phyloP scores from a whole-genome alignment of 2,888 invertebrate genomes.

The Aromia moschata region DNA sequence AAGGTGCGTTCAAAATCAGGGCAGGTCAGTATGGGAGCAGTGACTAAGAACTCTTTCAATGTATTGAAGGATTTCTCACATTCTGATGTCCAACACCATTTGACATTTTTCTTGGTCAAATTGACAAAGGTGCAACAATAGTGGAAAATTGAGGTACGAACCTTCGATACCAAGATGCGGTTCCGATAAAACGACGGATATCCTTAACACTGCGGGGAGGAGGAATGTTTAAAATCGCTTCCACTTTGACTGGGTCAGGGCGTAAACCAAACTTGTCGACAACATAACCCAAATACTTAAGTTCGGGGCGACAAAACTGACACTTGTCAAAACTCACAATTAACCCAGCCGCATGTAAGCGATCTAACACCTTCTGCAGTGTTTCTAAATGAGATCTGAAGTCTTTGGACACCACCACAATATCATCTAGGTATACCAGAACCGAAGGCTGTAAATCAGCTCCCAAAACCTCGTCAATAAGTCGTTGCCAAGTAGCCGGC shows the following conservation, averaged over 20 bases:
- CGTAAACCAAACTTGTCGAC: constrained; percentile 27
- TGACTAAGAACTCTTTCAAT: constrained; percentile 30
- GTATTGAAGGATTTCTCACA: constrained; percentile 28
- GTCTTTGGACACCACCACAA: constrained; percentile 18
- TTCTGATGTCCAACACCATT: constrained; percentile 33
- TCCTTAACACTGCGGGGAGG: constrained; percentile 33
- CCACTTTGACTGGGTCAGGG: constrained; percentile 32
- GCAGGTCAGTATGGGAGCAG: constrained; percentile 36
- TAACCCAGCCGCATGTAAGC: no score
- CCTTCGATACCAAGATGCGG: constrained; percentile 40
- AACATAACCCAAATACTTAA: constrained; percentile 29
- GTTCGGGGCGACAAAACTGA: constrained; percentile 27
- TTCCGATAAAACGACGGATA: constrained; percentile 35
- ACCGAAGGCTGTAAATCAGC: constrained; percentile 26
- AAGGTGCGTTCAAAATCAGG: constrained; percentile 37
- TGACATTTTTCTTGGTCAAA: constrained; percentile 24
- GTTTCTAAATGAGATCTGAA: constrained; percentile 16
- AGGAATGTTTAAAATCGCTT: constrained; percentile 29
- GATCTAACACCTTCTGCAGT: constrained; percentile 18
- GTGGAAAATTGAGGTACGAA: constrained; percentile 39
- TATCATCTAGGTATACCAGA: constrained; percentile 29
- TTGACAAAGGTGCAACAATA: constrained; percentile 28
- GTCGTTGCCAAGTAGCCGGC: constrained; percentile 10
- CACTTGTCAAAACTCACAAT: constrained; percentile 32
- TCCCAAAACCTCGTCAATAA: constrained; percentile 16